phyloP scores from a whole-genome alignment of 2,888 invertebrate species.

The Chymomyza caudatula region DNA sequence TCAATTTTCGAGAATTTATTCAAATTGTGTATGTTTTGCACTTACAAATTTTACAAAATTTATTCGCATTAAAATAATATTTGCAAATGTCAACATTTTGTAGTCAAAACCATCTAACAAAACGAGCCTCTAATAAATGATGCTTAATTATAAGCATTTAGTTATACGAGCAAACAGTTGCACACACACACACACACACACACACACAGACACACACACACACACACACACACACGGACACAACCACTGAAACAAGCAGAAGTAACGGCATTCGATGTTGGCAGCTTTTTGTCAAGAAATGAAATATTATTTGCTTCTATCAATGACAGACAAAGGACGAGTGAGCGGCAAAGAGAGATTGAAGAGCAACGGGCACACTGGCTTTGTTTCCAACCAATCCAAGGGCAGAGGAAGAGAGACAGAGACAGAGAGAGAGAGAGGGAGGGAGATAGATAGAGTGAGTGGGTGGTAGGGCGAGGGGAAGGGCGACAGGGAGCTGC shows the following conservation, averaged over 20 bases:
- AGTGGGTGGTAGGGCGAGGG: too few relatives aligned
- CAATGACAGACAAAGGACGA: background rate
- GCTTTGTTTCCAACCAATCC: background rate
- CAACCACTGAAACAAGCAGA: background rate
- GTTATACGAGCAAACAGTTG: background rate
- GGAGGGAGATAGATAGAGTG: background rate
- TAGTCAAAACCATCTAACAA: background rate
- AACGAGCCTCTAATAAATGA: conserved; percentile 12
- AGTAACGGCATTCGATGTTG: conserved; percentile 3
- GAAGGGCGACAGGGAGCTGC: background rate
- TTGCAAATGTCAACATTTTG: background rate
- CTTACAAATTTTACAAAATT: background rate
- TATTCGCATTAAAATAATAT: background rate
- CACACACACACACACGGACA: too few relatives aligned
- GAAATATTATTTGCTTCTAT: conserved; percentile 31
- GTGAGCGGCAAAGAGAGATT: background rate
- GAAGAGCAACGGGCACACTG: background rate
- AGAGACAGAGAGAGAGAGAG: background rate
- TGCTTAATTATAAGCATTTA: conserved; percentile 29
- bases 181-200: background rate
- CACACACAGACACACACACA: conserved; percentile 2
- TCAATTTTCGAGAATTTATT: background rate
- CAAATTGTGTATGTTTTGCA: background rate
- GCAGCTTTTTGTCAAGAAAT: conserved; percentile 26
- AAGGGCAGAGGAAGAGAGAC: background rate